A percentile compares a stretch with the other conserved stretches of the same genome.
Evolutionary conservation across 1,140 invertebrate genomes (phyloP).

Genomic region (Meloidogyne chitwoodi): DNA sequence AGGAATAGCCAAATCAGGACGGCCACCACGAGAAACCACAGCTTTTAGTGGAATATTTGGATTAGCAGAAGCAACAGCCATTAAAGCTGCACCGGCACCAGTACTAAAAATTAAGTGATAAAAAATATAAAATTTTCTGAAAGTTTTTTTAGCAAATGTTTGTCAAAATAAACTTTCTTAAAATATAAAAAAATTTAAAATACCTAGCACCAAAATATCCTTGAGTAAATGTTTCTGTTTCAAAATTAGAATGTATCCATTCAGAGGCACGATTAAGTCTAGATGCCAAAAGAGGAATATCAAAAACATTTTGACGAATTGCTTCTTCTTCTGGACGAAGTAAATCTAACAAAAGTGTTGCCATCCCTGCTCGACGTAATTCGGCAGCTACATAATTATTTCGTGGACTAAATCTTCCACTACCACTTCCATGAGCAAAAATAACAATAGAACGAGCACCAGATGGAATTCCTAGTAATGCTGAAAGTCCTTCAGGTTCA

Average conservation of each 20-base stretch:
- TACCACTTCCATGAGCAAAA: constrained; percentile 17
- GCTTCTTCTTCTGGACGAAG: neutral
- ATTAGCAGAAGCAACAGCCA: neutral
- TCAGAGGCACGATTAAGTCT: constrained; percentile 11
- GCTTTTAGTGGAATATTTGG: neutral
- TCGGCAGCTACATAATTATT: constrained; percentile 5
- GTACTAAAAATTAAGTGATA: neutral
- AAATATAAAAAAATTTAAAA: neutral
- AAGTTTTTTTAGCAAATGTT: too few species aligned
- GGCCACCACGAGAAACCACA: constrained; percentile 18
- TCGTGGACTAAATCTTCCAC: constrained; percentile 11
- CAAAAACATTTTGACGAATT: constrained; percentile 13
- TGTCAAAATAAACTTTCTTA: too few species aligned
- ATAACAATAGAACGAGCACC: constrained; percentile 5
- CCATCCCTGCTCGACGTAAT: constrained; percentile 6
- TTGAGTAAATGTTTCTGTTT: constrained; percentile 1
- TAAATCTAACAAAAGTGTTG: constrained; percentile 15
- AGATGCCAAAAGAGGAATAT: constrained; percentile 13
- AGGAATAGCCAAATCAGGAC: constrained; percentile 13
- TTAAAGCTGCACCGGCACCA: constrained; percentile 13
- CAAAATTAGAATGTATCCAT: neutral
- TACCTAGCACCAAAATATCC: constrained; percentile 17
- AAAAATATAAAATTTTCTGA: neutral
- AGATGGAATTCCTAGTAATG: neutral
- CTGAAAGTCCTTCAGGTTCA: neutral